These are phyloP conservation scores for Thumatha senex DNA, from an alignment of 2,888 invertebrate species.

Conservation along the genomic window DNA sequence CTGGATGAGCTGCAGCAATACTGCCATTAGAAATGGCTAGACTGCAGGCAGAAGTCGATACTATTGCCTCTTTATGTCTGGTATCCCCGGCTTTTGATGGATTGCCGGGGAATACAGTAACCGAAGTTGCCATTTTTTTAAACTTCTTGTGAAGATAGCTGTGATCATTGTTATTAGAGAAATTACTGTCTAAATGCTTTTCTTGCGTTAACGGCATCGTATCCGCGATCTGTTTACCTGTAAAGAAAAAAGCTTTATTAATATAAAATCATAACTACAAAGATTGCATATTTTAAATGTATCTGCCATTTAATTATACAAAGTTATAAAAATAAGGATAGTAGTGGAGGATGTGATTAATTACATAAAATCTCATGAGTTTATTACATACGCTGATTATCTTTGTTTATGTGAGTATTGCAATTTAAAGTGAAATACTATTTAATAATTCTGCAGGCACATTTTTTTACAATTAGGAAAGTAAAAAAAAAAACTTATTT, in stretches of 20 bases:
- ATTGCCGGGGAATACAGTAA: slow-evolving; percentile 65
- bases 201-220: slow-evolving; percentile 80
- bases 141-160: slow-evolving; percentile 97
- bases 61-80: slow-evolving; percentile 60
- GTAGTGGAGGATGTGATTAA: no score
- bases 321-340: no score
- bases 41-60: slow-evolving; percentile 57
- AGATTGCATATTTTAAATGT: not conserved
- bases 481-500: no score
- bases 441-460: no score
- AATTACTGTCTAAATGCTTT: slow-evolving; percentile 76
- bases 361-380: no score
- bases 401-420: no score
- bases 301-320: not conserved
- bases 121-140: slow-evolving; percentile 91
- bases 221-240: slow-evolving; percentile 73
- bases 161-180: slow-evolving; percentile 84
- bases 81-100: slow-evolving; percentile 59
- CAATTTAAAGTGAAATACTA: no score
- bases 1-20: slow-evolving; percentile 75
- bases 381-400: no score
- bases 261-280: not conserved
- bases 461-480: no score
- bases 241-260: slow-evolving; percentile 42
- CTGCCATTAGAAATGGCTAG: slow-evolving; percentile 71